phyloP scores from a whole-genome alignment of 2,113 vertebrate genomes.

The Nyctibius bracteatus region DNA sequence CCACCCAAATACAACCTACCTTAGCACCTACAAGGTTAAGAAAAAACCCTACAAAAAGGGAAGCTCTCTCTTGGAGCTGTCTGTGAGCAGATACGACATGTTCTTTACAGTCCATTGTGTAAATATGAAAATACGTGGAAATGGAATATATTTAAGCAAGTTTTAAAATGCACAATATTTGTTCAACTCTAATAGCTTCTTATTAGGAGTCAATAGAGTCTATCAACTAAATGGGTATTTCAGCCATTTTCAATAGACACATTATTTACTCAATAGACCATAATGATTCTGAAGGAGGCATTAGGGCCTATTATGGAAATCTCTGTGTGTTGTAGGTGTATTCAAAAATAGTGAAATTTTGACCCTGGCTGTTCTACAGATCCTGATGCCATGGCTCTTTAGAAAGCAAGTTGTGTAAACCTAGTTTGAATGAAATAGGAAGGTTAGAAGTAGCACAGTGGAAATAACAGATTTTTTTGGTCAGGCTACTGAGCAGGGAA shows the following conservation, averaged over 20 bases:
- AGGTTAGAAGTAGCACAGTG: slow-evolving; percentile 7
- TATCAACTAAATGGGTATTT: slow-evolving; percentile 61
- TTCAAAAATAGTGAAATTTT: slow-evolving; percentile 48
- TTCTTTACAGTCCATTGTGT: slow-evolving; percentile 37
- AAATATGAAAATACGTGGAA: slow-evolving; percentile 56
- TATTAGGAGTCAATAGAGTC: slow-evolving; percentile 64
- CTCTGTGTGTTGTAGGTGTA: slow-evolving; percentile 37
- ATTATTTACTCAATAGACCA: slow-evolving; percentile 65
- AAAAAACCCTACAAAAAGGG: neutral
- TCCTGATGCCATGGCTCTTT: slow-evolving; percentile 1
- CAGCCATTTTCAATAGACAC: slow-evolving; percentile 55
- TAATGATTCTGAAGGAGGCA: slow-evolving; percentile 62
- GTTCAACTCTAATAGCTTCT: slow-evolving; percentile 64
- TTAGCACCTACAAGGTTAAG: neutral
- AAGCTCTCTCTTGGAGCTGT: neutral
- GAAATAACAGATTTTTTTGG: slow-evolving; percentile 4
- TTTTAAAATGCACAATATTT: slow-evolving; percentile 62
- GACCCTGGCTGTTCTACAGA: slow-evolving; percentile 35
- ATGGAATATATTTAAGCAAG: slow-evolving; percentile 50
- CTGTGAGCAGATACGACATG: slow-evolving; percentile 2
- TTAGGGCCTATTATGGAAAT: slow-evolving; percentile 68
- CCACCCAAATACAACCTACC: neutral
- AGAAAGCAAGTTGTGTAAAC: slow-evolving; percentile 36
- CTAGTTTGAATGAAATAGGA: slow-evolving; percentile 24
- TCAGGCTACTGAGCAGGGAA: neutral